A percentile compares a stretch with the other conserved stretches of the same genome.
These are phyloP conservation scores for Drosophila aldrichi DNA, from an alignment of 2,888 invertebrate genomes.

Conservation along the genomic window DNA sequence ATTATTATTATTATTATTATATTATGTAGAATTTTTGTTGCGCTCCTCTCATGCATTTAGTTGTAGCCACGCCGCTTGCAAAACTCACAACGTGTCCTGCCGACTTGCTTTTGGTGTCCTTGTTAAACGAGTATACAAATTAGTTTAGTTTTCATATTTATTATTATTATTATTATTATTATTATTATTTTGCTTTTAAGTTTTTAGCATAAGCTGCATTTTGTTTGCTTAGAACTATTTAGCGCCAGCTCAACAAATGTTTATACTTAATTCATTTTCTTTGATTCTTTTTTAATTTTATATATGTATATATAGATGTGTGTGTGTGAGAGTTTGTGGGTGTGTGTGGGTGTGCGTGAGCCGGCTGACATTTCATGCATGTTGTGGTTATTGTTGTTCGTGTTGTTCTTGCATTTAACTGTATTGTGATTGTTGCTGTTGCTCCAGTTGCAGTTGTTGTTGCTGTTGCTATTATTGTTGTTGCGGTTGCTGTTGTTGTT, in stretches of 20 bases:
- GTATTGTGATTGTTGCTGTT: conserved; percentile 23
- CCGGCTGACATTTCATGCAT: conserved; percentile 48
- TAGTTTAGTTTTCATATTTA: conserved; percentile 65
- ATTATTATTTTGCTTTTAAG: conserved; percentile 27
- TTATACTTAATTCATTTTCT: conserved; percentile 35
- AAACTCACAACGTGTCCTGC: conserved; percentile 33
- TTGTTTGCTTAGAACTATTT: conserved; percentile 45
- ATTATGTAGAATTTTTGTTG: conserved; percentile 65
- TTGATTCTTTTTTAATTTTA: conserved; percentile 30
- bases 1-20: conserved; percentile 31
- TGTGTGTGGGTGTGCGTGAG: conserved; percentile 41
- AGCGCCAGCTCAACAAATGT: conserved; percentile 56
- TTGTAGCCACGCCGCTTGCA: conserved; percentile 46
- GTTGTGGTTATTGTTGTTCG: conserved; percentile 50
- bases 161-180: conserved; percentile 5
- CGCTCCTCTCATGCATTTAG: conserved; percentile 41
- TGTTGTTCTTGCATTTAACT: conserved; percentile 42
- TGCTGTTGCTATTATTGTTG: conserved; percentile 28
- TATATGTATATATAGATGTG: conserved; percentile 15
- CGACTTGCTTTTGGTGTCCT: conserved; percentile 68
- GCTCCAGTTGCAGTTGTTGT: background rate
- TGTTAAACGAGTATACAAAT: conserved; percentile 77
- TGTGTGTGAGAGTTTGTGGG: conserved; percentile 8
- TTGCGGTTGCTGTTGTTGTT: conserved; percentile 42
- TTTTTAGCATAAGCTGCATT: conserved; percentile 55